Base-by-base conservation (phyloP, 2,888 invertebrate species). In the Athalia rosae region DNA sequence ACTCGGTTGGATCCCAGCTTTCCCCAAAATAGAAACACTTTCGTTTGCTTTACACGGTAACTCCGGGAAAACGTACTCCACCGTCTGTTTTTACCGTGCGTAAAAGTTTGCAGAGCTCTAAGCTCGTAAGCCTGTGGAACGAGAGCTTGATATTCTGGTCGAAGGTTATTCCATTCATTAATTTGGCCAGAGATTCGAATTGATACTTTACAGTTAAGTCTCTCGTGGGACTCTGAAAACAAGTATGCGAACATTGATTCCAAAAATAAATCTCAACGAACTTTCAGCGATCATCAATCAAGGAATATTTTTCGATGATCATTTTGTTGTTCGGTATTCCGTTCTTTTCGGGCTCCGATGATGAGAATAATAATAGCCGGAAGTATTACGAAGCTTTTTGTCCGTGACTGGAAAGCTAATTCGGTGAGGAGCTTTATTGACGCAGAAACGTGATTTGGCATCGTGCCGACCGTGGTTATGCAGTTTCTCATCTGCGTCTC, bases 401-500 rank as follows among this genome's bases (percentile, higher is more conserved):
- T 69, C 56, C 56, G 69, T 45, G 69, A 69, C n/a, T 45, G 69
- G 69, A 71, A 56, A 71, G 15, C 45, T n/a, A 58, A 58, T 58
- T 9, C n/a, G 45, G 41, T 43, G 7, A 43, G 7, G n/a, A 58
- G 71, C 45, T 56, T 58, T 71, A 71, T 71, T 71, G 58, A 71
- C 71, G 69, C 13, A 43, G 69, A 58, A 56, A 45, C 71, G 71
- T 71, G 58, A 71, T 71, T 71, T 71, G 71, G 71, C 45, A 9
- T 45, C 13, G 43, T 56, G 71, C 71, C 62, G 61, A 8, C 56
- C 13, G 11, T n/a, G 6, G 53, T 53, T 53, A 43, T 4, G 13
- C 5, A 58, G 13, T 13, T 71, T 50, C 50, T 13, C 45, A 58
- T n/a, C 61, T 61, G 56, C 50, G n/a, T 45, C 58, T 56, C 15